Percentiles rank a stretch among this genome's conserved stretches.
Evolutionary conservation across 2,888 invertebrate genomes (phyloP).

Genomic region (Macrophya annulata): DNA sequence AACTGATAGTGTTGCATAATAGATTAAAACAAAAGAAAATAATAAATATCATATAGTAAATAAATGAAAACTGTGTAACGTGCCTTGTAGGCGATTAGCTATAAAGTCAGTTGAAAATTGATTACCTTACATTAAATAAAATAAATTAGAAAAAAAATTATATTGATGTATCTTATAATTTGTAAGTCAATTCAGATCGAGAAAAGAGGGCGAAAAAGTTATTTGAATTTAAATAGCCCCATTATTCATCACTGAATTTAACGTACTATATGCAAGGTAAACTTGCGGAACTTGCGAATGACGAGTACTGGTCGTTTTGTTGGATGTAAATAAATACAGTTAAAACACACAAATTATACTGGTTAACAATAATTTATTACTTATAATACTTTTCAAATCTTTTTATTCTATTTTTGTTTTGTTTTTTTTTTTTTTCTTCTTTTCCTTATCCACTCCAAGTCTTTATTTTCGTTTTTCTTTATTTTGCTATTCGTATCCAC

Average conservation of each 20-base stretch:
- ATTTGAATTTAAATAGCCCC: not conserved
- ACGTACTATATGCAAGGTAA: slow-evolving; percentile 22
- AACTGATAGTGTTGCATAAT: slow-evolving; percentile 20
- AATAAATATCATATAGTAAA: slow-evolving; percentile 28
- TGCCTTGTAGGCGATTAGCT: slow-evolving; percentile 48
- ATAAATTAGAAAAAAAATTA: not conserved
- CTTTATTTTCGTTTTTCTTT: not conserved
- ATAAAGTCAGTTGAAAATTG: slow-evolving; percentile 24
- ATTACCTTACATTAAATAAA: not conserved
- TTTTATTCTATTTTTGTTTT: not conserved
- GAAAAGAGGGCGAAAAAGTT: slow-evolving; percentile 21
- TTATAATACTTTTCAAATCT: not conserved
- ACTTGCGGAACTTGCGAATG: slow-evolving; percentile 62
- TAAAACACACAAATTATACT: slow-evolving; percentile 61
- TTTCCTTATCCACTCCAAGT: not conserved
- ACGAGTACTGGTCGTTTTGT: slow-evolving; percentile 68
- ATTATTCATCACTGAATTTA: slow-evolving; percentile 1
- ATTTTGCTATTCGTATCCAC: not conserved
- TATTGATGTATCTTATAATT: slow-evolving; percentile 38
- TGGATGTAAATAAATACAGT: slow-evolving; percentile 73
- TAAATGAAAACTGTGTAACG: slow-evolving; percentile 29
- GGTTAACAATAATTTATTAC: not conserved
- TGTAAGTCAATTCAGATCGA: not conserved
- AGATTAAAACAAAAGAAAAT: not conserved
- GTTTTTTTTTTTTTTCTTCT: not conserved